These are phyloP conservation scores for Euglossa dilemma DNA, from an alignment of 1,140 invertebrate species.

Conservation along the genomic window DNA sequence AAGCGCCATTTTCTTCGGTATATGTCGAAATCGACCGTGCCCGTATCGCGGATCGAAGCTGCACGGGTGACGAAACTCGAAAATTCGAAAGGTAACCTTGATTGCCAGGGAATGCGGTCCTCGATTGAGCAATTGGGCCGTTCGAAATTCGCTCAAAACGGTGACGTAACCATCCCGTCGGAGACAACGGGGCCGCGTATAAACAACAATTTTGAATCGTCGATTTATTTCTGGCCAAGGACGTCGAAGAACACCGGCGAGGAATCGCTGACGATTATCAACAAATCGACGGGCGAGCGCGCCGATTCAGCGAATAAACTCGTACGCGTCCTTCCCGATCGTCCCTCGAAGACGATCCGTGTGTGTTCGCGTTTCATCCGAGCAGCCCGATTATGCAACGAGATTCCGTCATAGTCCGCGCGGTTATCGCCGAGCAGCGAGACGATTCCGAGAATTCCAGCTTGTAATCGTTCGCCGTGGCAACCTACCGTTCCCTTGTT, in stretches of 20 bases:
- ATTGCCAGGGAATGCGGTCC: no score
- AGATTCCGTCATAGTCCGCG: no score
- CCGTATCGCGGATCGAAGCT: no score
- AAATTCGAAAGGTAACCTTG: no score
- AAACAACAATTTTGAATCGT: not conserved
- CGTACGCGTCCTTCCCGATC: not conserved
- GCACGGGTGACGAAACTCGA: no score
- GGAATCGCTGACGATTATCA: constrained; percentile 28
- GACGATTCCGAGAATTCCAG: not conserved
- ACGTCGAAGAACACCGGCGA: not conserved
- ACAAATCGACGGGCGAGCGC: not conserved
- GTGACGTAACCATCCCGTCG: not conserved
- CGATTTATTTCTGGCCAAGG: constrained; percentile 6
- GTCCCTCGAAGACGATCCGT: not conserved
- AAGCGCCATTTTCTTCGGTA: no score
- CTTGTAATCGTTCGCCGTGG: not conserved
- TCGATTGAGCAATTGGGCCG: no score
- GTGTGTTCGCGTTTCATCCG: not conserved
- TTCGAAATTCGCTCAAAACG: not conserved
- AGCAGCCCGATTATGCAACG: not conserved
- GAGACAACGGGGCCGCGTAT: not conserved
- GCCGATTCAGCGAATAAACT: constrained; percentile 18
- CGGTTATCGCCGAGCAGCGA: not conserved
- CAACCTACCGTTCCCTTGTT: not conserved
- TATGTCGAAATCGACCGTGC: no score